Evolutionary conservation across 2,888 invertebrate genomes (phyloP).

Genomic region (Polydrusus cervinus): DNA sequence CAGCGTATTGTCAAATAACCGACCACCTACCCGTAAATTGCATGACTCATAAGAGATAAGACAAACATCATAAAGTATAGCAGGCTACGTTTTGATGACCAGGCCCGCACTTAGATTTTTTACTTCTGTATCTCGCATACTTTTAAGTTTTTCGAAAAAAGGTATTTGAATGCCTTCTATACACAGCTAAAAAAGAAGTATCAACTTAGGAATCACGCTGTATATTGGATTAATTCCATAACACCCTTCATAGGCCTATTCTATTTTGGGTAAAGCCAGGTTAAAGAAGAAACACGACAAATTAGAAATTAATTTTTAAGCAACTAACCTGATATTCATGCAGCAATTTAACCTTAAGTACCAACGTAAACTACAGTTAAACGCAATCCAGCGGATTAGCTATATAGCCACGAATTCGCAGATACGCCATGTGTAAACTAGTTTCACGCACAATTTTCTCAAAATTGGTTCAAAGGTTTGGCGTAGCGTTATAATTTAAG

Average conservation of each 20-base stretch:
- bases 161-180: too few species aligned
- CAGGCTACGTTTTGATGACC: too few species aligned
- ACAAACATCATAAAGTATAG: too few species aligned
- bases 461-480: conserved; percentile 56
- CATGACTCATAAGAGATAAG: too few species aligned
- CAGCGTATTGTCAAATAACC: too few species aligned
- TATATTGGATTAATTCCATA: too few species aligned
- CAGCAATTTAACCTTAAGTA: conserved; percentile 22
- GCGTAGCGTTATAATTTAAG: conserved; percentile 44
- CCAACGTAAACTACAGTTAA: conserved; percentile 34
- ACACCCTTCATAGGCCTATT: background rate
- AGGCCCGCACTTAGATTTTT: too few species aligned
- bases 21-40: too few species aligned
- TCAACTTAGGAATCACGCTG: too few species aligned
- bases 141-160: too few species aligned
- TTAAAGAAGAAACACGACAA: background rate
- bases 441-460: conserved; percentile 62
- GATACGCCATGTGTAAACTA: conserved; percentile 59
- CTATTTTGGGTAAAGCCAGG: background rate
- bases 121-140: too few species aligned
- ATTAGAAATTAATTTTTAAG: conserved; percentile 12
- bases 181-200: too few species aligned
- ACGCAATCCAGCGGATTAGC: conserved; percentile 35
- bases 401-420: conserved; percentile 38
- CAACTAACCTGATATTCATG: conserved; percentile 21